Conservation (phyloP, 2,113 vertebrate genomes). For the Chaenogobius annularis region DNA sequence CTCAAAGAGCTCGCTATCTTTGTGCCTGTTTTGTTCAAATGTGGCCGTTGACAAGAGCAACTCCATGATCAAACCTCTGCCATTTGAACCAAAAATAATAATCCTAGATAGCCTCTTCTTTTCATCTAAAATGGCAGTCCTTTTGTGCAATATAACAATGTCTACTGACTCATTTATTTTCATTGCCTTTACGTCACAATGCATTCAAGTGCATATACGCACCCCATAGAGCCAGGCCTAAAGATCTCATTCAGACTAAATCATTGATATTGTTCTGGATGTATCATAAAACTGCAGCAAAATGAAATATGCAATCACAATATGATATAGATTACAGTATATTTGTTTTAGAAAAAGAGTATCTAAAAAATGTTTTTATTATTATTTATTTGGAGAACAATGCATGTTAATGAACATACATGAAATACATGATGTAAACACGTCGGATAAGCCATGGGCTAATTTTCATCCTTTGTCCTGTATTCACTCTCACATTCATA, state of each 20-base stretch:
- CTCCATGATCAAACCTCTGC: background rate
- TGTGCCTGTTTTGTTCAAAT: slow-evolving; percentile 6
- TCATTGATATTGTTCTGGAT: slow-evolving; percentile 54
- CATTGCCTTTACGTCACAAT: slow-evolving; percentile 10
- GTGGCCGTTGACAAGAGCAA: background rate
- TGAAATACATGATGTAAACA: too few species aligned
- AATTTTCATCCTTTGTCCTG: too few species aligned
- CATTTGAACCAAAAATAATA: background rate
- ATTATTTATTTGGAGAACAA: too few species aligned
- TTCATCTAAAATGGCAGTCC: background rate
- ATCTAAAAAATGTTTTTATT: too few species aligned
- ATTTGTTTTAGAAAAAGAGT: too few species aligned
- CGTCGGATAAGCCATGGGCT: too few species aligned
- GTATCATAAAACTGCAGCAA: slow-evolving; percentile 1
- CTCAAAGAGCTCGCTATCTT: background rate
- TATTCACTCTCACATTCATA: too few species aligned
- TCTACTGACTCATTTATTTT: slow-evolving; percentile 11
- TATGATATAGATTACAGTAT: too few species aligned
- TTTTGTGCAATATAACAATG: background rate
- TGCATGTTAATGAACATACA: too few species aligned
- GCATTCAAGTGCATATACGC: background rate
- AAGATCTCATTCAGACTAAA: slow-evolving; percentile 47
- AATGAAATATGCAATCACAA: too few species aligned
- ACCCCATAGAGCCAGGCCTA: background rate
- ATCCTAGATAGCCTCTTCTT: background rate